Base-by-base conservation (phyloP, 2,113 vertebrate species). In the Cyprinodon variegatus region DNA sequence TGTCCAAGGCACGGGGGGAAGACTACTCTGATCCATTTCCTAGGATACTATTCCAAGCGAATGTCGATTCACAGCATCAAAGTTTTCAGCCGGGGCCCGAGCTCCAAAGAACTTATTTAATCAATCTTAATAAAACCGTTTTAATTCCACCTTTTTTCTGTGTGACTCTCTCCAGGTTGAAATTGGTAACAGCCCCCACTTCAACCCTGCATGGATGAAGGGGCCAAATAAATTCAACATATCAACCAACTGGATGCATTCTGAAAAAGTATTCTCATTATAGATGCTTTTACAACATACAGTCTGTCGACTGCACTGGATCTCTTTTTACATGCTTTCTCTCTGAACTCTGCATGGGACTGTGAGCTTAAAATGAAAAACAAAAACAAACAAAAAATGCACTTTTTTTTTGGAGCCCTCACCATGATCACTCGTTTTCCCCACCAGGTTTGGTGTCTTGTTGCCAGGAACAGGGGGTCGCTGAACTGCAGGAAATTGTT, bases 381-480 rank as follows among this genome's bases (percentile, higher is more conserved):
- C 5, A 14, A n/a, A 57, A 53, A 53, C 20, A 5, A 20, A 53
- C 7, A 20, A 53, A 50, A 50, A 12, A 2, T 29, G 29, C 29
- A 29, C 29, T 61, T 20, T 20, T 68, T 70, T 60, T 39, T 70
- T 65, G 68, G 80, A 61, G 65, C 70, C 63, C 94, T 94, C 86
- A 94, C 91, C 90, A 37, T 93, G 87, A 40, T 85, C 81, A 39
- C 50, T 82, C 14, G 77, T 76, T 70, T 94, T 89, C 64, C 84
- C 87, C 82, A 90, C 92, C 81, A 90, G 82, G 86, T 93, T 94
- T 61, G 69, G 57, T 60, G 62, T 89, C 76, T 90, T 90, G 79
- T 88, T 91, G 57, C 53, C 72, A 63, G 90, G 80, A 77, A 74
- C 59, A 62, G 78, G 3, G 4, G 83, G 73, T 2, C 3, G 85